These are phyloP conservation scores for Porites lobata DNA, from an alignment of 92 coral and sea anemone species.

Conservation along the genomic window DNA sequence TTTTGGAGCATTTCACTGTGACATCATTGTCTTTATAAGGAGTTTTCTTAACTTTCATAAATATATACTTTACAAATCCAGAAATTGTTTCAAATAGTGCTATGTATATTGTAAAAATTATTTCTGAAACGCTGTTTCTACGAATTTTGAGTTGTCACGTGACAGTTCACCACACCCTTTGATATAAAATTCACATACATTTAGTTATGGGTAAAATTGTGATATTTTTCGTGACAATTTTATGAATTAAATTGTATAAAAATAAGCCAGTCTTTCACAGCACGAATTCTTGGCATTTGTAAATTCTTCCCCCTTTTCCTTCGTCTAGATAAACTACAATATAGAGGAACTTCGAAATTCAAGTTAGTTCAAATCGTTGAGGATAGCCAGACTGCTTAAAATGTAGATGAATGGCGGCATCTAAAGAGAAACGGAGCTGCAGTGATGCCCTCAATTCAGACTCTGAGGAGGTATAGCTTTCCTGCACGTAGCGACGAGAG, in stretches of 20 bases:
- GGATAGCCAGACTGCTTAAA: background rate
- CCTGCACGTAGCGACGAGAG: constrained; percentile 1
- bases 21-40: no score
- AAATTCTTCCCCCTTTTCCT: background rate
- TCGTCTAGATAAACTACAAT: background rate
- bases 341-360: background rate
- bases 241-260: background rate
- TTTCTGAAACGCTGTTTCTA: background rate
- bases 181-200: background rate
- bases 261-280: no score
- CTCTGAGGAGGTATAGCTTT: background rate
- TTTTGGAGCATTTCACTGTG: no score
- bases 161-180: background rate
- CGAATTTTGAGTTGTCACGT: no score
- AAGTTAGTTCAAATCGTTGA: background rate
- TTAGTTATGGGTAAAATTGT: background rate
- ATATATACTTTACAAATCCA: background rate
- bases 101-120: background rate
- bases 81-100: background rate
- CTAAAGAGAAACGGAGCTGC: constrained; percentile 4
- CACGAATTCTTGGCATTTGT: no score
- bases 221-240: background rate
- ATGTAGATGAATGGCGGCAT: background rate
- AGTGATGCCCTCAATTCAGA: background rate
- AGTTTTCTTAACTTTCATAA: no score